Base-by-base conservation (phyloP, 2,888 invertebrate species). In the Flexamia atlantica region DNA sequence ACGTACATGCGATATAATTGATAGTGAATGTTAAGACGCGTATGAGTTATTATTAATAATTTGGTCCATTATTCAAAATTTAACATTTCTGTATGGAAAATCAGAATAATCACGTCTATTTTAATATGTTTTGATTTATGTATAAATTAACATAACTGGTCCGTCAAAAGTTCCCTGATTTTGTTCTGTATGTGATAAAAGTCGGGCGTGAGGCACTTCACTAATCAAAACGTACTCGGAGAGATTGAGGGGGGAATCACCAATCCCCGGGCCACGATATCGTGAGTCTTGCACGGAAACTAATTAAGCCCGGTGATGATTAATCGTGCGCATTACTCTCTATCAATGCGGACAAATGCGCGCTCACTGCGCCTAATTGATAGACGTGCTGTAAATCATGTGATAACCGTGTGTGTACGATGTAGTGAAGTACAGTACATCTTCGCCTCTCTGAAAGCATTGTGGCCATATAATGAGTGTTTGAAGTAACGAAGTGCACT, bases 241-340 rank as follows among this genome's bases (percentile, higher is more conserved):
- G 20, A 57, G 23, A 28, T 64, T 30, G 64, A 30, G 64, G 30
- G 64, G 64, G 28, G 30, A 30, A 14, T 28, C 10, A 12, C 57
- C 64, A 23, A 79, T 79, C 79, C 79, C 36, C 20, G 36, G 57
- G 32, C 30, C 79, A 79, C 79, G 79, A 79, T 30, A 79, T 79
- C 79, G 79, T 79, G 79, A 42, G 76, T 20, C 28, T 64, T 36
- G 70, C 70, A 70, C 70, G 76, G 76, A 76, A 76, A 53, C 79
- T 79, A 79, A 79, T 79, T 57, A 79, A 32, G 50, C 50, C 57
- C 30, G 50, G 57, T 1, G 79, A 79, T 79, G 79, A 79, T 79
- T 79, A 36, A 79, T 79, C 79, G 36, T 79, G 79, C 30, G 79
- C 36, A 53, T 79, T 57, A 53, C 79, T 53, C 32, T 79, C 57